Base-by-base conservation (phyloP, 2,888 invertebrate species). In the Blastobasis adustella region DNA sequence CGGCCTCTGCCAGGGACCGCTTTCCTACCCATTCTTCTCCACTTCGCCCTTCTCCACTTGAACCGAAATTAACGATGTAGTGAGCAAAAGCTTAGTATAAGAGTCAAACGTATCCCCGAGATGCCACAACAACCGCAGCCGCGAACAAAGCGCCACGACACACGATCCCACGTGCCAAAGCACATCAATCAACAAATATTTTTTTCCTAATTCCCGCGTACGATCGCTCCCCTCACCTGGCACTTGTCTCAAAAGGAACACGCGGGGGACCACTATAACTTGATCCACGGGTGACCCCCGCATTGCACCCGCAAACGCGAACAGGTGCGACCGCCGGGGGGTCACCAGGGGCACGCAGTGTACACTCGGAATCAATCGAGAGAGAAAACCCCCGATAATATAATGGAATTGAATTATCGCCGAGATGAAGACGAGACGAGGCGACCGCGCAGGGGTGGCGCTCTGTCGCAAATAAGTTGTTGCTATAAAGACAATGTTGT, bases 351-450 rank as follows among this genome's bases (percentile, higher is more conserved):
- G 46, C 36, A 36, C 36, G 46, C 10, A 23, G 43, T 9, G 43
- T 43, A 49, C 65, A 65, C 59, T 60, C 62, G 58, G 71, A 84
- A 82, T 79, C 84, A 86, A 85, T 86, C 79, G 82, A 77, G 71
- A 73, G 76, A 75, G 76, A 79, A 82, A 82, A 79, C 9, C 71
- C 71, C 66, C 63, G 75, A 79, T 82, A 80, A 82, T 81, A 82
- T 81, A 81, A 88, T 81, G 71, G 80, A 85, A 88, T 86, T 83
- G 82, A 86, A 86, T 88, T 84, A 88, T 88, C 83, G 75, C 75
- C 65, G 67, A 75, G 78, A 81, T 79, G 78, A 82, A 82, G 82
- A 77, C 75, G 73, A 72, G 62, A 69, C 66, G 62, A 58, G 64
- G 57, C 64, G 10, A 56, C 51, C 53, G 46, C 48, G 51, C 38